A percentile compares a stretch with the other conserved stretches of the same genome.
Conservation (phyloP, 2,113 vertebrate genomes). For the Nestor notabilis region DNA sequence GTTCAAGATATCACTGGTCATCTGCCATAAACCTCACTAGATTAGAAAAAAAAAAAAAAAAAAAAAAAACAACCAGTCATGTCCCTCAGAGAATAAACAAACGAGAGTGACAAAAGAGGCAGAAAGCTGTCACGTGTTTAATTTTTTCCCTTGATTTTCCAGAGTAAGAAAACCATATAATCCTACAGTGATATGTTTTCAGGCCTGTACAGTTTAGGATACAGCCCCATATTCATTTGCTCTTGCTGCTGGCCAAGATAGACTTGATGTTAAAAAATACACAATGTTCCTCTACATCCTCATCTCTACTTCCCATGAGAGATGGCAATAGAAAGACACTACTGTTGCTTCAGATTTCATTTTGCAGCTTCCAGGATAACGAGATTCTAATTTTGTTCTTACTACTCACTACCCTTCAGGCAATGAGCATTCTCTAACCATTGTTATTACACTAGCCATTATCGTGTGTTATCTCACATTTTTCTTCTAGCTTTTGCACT, state of each 20-base stretch:
- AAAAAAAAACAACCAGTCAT: not conserved
- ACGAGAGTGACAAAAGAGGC: not conserved
- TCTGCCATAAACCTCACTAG: not conserved
- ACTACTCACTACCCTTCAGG: not conserved
- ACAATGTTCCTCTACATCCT: not conserved
- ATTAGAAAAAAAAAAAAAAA: not conserved
- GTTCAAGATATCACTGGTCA: not conserved
- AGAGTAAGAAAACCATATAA: not conserved
- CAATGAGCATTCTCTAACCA: not conserved
- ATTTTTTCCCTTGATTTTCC: not conserved
- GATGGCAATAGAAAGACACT: rapidly evolving
- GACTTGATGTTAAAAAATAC: not conserved
- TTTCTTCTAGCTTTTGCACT: not conserved
- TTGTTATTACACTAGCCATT: not conserved
- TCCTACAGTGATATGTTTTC: not conserved
- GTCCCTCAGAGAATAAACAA: not conserved
- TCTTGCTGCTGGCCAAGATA: not conserved
- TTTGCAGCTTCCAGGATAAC: not conserved
- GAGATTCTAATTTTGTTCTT: not conserved
- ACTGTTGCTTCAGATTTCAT: not conserved
- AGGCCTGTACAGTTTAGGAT: not conserved
- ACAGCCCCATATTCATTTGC: rapidly evolving
- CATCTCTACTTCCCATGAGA: not conserved
- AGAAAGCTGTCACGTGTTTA: rapidly evolving
- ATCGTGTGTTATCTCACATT: not conserved